Evolutionary conservation across 2,888 invertebrate genomes (phyloP), one percentile per base, ranked within the genome.

Genomic region (Pachydiplax longipennis): DNA sequence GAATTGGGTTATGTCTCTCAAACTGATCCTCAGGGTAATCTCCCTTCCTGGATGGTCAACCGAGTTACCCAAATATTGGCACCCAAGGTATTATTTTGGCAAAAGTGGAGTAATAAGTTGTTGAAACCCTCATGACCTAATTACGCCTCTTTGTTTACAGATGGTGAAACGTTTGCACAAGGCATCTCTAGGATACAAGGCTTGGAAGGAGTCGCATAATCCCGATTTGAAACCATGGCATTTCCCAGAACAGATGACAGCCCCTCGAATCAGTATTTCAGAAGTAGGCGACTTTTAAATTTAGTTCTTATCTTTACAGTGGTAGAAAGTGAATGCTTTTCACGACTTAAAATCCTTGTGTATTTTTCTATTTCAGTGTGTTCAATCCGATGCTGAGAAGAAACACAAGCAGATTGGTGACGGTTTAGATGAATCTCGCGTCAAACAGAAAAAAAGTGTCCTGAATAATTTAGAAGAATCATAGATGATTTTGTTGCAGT

Each of bases 21-120:
- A 93, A 97, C 97, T 6, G 98, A 98, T 94, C 98, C 98, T 15
- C 96, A 97, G 93, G 98, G 98, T 92, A 96, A 96, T 81, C 94
- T 98, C 91, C 98, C 98, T 1, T 96, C 97, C 12, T 98, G 98
- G 98, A 95, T 98, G 91, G 97, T 98, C 81, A 98, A 99, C 94
- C 97, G 96, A 94, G 95, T 97, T 18, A 98, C 98, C 58, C 97
- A 97, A 92, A 97, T 97, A 93, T 95, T 98, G 92, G 98, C 98
- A 0, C 98, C 98, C 0, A 97, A 97, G 93, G 96, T 96, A 93
- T 91, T 35, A 35, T 31, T 80, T 48, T 8, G n/a, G 13, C 5
- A 81, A 12, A 87, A 58, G 4, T 87, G 8, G 4, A 13, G 87
- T 12, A 0, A 0, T 73, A 22, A 37, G 6, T 2, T 25, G n/a